phyloP scores from a whole-genome alignment of 1,140 invertebrate species.

The Drosophila pachea region DNA sequence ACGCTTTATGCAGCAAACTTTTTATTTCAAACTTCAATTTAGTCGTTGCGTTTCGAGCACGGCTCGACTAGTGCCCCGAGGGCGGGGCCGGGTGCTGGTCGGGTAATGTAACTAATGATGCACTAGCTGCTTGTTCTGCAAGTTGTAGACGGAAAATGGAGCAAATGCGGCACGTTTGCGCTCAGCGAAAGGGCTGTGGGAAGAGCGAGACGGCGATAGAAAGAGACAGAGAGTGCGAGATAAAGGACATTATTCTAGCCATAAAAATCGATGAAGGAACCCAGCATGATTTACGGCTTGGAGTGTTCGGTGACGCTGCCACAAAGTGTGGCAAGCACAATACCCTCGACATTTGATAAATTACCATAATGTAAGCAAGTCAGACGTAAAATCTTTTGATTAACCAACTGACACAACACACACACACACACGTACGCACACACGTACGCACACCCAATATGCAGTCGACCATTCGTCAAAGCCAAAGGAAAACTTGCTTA shows the following conservation, averaged over 20 bases:
- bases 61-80: slow-evolving; percentile 18
- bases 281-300: slow-evolving; percentile 46
- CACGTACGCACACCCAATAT: slow-evolving; percentile 4
- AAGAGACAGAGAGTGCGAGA: slow-evolving; percentile 6
- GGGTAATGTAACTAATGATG: slow-evolving; percentile 69
- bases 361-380: slow-evolving; percentile 69
- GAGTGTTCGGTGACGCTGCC: slow-evolving; percentile 39
- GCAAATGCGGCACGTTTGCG: slow-evolving; percentile 71
- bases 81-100: background rate
- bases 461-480: slow-evolving; percentile 32
- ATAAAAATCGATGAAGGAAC: slow-evolving; percentile 38
- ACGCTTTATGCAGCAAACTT: slow-evolving; percentile 65
- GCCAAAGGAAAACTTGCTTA: slow-evolving; percentile 32
- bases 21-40: slow-evolving; percentile 76
- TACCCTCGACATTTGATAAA: slow-evolving; percentile 53
- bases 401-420: slow-evolving; percentile 43
- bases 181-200: slow-evolving; percentile 19
- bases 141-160: slow-evolving; percentile 65
- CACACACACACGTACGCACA: background rate
- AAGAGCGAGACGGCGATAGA: slow-evolving; percentile 4
- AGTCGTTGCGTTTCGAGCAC: slow-evolving; percentile 37
- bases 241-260: slow-evolving; percentile 15
- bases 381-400: slow-evolving; percentile 74
- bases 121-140: slow-evolving; percentile 58
- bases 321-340: slow-evolving; percentile 34